phyloP scores from a whole-genome alignment of 2,888 invertebrate species.

The Campoplex capitator region DNA sequence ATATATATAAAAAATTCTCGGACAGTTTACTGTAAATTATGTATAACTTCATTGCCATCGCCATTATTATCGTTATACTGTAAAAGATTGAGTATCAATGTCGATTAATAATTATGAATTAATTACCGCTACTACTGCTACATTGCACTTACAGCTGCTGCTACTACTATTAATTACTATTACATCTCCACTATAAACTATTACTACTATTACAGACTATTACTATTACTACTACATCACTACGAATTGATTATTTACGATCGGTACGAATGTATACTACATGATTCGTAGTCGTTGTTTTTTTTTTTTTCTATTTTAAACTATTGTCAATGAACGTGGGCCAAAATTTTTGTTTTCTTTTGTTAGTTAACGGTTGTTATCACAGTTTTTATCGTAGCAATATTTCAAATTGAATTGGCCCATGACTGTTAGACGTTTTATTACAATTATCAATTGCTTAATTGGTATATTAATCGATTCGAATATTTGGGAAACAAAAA shows the following conservation, averaged over 20 bases:
- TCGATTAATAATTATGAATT: conserved; percentile 61
- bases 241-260: conserved; percentile 61
- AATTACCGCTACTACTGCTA: conserved; percentile 66
- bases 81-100: conserved; percentile 66
- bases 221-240: conserved; percentile 52
- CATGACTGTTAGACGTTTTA: conserved; percentile 58
- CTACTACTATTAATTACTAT: conserved; percentile 60
- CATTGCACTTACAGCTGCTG: conserved; percentile 62
- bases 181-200: conserved; percentile 59
- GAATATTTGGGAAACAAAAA: neutral
- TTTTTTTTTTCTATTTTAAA: neutral
- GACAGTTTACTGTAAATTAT: conserved; percentile 58
- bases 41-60: conserved; percentile 62
- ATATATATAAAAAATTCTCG: conserved; percentile 32
- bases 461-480: conserved; percentile 9
- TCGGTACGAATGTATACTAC: conserved; percentile 54
- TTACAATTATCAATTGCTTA: conserved; percentile 56
- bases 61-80: conserved; percentile 63
- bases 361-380: conserved; percentile 58
- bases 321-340: conserved; percentile 52
- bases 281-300: conserved; percentile 50
- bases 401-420: conserved; percentile 58
- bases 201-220: conserved; percentile 63
- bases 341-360: conserved; percentile 29
- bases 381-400: conserved; percentile 60